Percentiles rank a stretch among this genome's conserved stretches.
These are phyloP conservation scores for Stenopsyche tienmushanensis DNA, from an alignment of 1,140 invertebrate species.

Conservation along the genomic window DNA sequence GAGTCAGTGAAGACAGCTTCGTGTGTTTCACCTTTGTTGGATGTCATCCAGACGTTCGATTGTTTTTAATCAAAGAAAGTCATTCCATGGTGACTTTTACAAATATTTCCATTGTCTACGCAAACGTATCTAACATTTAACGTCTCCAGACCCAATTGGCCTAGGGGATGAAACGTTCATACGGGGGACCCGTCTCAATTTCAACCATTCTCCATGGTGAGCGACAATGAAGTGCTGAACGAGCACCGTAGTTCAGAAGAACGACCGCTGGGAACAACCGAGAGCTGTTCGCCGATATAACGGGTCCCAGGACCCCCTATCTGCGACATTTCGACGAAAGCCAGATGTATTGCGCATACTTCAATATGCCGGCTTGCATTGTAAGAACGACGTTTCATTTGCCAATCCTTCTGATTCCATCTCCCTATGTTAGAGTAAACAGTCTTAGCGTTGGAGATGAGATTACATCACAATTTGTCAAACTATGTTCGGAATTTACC, in stretches of 20 bases:
- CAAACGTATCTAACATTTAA: not conserved
- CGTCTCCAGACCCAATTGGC: not conserved
- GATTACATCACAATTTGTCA: no score
- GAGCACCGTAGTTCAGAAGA: not conserved
- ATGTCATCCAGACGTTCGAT: no score
- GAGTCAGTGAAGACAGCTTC: no score
- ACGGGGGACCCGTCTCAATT: not conserved
- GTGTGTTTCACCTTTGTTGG: no score
- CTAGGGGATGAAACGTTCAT: no score
- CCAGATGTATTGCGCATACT: not conserved
- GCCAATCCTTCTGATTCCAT: no score
- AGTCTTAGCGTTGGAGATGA: no score
- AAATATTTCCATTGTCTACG: no score
- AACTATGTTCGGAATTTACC: no score
- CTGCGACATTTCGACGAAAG: not conserved
- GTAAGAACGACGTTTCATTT: no score
- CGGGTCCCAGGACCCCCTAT: not conserved
- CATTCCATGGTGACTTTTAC: not conserved
- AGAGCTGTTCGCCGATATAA: not conserved
- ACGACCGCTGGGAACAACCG: not conserved
- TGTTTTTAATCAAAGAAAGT: not conserved
- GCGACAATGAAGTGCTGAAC: constrained; percentile 4
- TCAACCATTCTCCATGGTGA: not conserved
- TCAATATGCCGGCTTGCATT: not conserved
- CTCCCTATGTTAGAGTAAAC: no score